These are phyloP conservation scores for Coilia nasus DNA, from an alignment of 2,797 vertebrate species.

Conservation along the genomic window DNA sequence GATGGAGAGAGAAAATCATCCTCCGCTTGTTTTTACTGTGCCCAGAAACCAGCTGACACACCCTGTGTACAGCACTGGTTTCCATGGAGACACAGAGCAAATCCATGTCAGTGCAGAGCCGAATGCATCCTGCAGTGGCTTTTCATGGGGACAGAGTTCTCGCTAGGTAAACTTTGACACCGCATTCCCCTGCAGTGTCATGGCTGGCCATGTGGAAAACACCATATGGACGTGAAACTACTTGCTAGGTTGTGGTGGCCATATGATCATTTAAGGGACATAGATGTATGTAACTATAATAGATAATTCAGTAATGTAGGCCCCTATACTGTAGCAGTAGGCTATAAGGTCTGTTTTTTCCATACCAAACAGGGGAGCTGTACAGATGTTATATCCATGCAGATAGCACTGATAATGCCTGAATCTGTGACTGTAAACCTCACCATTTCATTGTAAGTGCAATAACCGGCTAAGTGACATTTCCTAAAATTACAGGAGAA, in stretches of 20 bases:
- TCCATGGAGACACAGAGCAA: slow-evolving; percentile 57
- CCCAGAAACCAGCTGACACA: slow-evolving; percentile 50
- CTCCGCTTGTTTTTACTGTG: background rate
- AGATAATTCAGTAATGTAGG: too few relatives aligned
- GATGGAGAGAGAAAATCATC: background rate
- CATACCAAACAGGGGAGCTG: background rate
- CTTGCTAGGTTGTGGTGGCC: background rate
- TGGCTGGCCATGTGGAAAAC: background rate
- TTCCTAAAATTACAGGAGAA: background rate
- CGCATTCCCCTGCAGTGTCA: slow-evolving; percentile 16
- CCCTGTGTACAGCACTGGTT: slow-evolving; percentile 54
- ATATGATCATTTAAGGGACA: slow-evolving; percentile 1
- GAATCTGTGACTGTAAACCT: background rate
- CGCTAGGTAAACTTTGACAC: slow-evolving; percentile 33
- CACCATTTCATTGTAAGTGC: background rate
- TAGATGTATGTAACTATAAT: background rate
- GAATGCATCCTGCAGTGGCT: slow-evolving; percentile 54
- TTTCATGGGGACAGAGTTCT: slow-evolving; percentile 35
- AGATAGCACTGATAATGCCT: background rate
- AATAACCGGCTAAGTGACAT: background rate
- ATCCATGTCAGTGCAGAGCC: slow-evolving; percentile 51
- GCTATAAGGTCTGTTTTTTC: background rate
- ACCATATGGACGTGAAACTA: slow-evolving; percentile 5
- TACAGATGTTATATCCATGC: background rate
- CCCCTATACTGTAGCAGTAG: too few relatives aligned